Base-by-base conservation (phyloP, 2,113 vertebrate genomes). In the Oxyruncus cristatus region DNA sequence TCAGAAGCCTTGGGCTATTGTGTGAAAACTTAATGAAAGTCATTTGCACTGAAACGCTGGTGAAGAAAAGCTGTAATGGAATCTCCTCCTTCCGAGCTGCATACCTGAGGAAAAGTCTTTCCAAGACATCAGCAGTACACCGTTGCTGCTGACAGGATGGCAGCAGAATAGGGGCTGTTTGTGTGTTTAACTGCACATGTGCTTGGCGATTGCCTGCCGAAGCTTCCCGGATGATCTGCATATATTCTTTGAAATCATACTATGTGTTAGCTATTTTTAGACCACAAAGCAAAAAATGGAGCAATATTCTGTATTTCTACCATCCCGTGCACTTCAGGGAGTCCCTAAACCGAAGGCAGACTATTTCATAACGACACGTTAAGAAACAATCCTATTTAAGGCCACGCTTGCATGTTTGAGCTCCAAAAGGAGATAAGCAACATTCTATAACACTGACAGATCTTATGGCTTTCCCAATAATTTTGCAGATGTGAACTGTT, bases 401-500 rank as follows among this genome's bases (percentile, higher is more conserved):
- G n/a, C 30, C 58, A 18, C 2, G 3, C 21, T 55, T 56, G 4
- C 26, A 41, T 18, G 21, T 22, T 24, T 47, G 44, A 83, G 67
- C 19, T 68, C 32, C 44, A 9, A 59, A 82, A 72, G 39, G 26
- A 85, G 9, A 82, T 35, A 82, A 84, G 16, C 30, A 50, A 78
- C 27, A 42, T 5, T 4, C 9, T 11, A 0, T 19, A 68, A 59
- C 1, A 2, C 0, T 66, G 68, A 46, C 46, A 85, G 52, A 47
- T 3, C 19, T 75, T 68, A 75, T 39, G 21, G 27, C 39, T 61
- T 88, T 88, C 44, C 44, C 53, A 56, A 15, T 14, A 61, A n/a
- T 61, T 63, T 5, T 55, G 30, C 44, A 88, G 42, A 59, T 50
- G 33, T 0, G 6, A 30, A 18, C 26, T 12, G 26, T 33, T 62